Percentiles rank a stretch among this genome's conserved stretches.
phyloP scores from a whole-genome alignment of 30 jellyfish, hydroid and myxozoan genomes.

The Aurelia aurita region DNA sequence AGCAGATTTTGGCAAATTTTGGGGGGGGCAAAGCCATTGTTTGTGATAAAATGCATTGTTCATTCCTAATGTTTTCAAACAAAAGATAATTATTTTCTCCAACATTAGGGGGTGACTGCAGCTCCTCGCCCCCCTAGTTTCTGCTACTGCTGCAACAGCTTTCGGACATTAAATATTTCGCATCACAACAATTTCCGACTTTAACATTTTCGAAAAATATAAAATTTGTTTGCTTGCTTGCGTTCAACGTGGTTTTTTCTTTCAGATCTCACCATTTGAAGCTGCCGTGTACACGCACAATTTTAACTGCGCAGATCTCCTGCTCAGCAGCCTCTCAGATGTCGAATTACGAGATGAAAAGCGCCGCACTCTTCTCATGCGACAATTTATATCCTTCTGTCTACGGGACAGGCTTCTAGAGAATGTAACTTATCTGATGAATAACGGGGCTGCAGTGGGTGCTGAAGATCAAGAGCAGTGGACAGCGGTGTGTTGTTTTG shows the following conservation, averaged over 20 bases:
- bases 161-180: too few relatives aligned
- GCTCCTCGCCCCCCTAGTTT: too few relatives aligned
- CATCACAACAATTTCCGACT: too few relatives aligned
- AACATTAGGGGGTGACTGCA: too few relatives aligned
- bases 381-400: conserved; percentile 27
- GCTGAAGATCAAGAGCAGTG: conserved; percentile 37
- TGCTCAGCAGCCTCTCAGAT: conserved; percentile 57
- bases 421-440: conserved; percentile 49
- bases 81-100: too few relatives aligned
- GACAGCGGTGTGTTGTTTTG: conserved; percentile 53
- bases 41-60: too few relatives aligned
- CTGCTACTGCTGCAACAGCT: too few relatives aligned
- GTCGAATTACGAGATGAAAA: conserved; percentile 74
- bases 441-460: conserved; percentile 59
- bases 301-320: conserved; percentile 73
- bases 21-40: too few relatives aligned
- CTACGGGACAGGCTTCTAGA: conserved; percentile 13
- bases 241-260: neutral
- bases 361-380: conserved; percentile 67
- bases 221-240: too few relatives aligned
- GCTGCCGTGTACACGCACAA: conserved; percentile 61
- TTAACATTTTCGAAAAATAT: too few relatives aligned
- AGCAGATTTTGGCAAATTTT: too few relatives aligned
- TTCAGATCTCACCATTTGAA: conserved; percentile 83
- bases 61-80: too few relatives aligned